Conservation (phyloP, 2,888 invertebrate genomes). For the Sarcophaga variegata region DNA sequence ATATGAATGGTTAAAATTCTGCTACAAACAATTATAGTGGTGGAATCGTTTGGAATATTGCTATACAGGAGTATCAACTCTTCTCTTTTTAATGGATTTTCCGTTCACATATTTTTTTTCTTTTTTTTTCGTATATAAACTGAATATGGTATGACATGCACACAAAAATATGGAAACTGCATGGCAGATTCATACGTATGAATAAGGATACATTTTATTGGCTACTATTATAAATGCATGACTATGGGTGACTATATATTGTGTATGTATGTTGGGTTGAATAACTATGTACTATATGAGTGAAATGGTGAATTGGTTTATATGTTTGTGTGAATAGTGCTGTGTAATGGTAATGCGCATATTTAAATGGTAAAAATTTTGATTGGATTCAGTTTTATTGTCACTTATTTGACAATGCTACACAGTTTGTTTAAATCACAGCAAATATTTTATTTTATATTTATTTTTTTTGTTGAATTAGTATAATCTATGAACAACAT, state of each 20-base stretch:
- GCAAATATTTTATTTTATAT: no score
- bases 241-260: not conserved
- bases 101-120: no score
- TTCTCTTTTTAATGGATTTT: not conserved
- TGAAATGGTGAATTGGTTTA: not conserved
- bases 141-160: conserved; percentile 41
- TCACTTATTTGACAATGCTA: conserved; percentile 38
- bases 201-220: conserved; percentile 60
- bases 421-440: not conserved
- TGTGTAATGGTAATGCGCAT: conserved; percentile 26
- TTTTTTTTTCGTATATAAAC: not conserved
- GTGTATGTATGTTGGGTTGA: not conserved
- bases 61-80: not conserved
- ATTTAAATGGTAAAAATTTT: conserved; percentile 32
- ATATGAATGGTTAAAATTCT: conserved; percentile 67
- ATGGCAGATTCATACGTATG: conserved; percentile 30
- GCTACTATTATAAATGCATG: conserved; percentile 35
- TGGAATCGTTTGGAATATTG: not conserved
- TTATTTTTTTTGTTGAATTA: no score
- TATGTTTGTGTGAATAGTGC: not conserved
- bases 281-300: not conserved
- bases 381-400: conserved; percentile 37
- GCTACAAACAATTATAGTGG: conserved; percentile 41
- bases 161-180: not conserved
- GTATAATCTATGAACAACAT: no score